Evolutionary conservation across 1,140 invertebrate genomes (phyloP).

Genomic region (Panagrolaimus sp.): DNA sequence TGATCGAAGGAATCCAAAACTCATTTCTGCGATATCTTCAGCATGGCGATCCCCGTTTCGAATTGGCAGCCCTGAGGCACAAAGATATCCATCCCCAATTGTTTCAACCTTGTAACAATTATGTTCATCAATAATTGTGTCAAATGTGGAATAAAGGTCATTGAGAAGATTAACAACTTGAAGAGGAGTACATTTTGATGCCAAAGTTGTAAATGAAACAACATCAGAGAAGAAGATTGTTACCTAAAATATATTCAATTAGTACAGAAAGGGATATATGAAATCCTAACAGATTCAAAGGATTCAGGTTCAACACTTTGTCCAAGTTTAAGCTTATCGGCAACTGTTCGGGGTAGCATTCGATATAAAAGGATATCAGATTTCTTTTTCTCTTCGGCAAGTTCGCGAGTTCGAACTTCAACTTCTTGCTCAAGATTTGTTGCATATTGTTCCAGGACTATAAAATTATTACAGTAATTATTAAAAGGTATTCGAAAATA

Average conservation of each 20-base stretch:
- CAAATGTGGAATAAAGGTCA: conserved; percentile 73
- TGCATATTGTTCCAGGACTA: conserved; percentile 71
- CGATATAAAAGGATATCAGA: too few species aligned
- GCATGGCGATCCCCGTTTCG: conserved; percentile 66
- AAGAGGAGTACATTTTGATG: conserved; percentile 66
- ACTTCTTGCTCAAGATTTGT: conserved; percentile 62
- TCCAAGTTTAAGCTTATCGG: too few species aligned
- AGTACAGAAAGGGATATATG: too few species aligned
- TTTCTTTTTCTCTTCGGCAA: conserved; percentile 6
- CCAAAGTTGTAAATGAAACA: conserved; percentile 87
- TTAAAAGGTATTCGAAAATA: conserved; percentile 52
- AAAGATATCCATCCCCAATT: conserved; percentile 69
- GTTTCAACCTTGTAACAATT: conserved; percentile 72
- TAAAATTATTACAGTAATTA: conserved; percentile 5
- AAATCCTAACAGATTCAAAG: too few species aligned
- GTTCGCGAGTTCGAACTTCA: conserved; percentile 1
- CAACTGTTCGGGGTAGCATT: too few species aligned
- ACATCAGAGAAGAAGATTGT: conserved; percentile 70
- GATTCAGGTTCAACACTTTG: too few species aligned
- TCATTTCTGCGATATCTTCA: conserved; percentile 64
- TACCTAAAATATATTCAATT: too few species aligned
- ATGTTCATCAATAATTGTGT: conserved; percentile 70
- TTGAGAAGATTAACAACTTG: conserved; percentile 74
- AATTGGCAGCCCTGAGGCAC: conserved; percentile 67
- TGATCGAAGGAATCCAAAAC: conserved; percentile 58